A percentile compares a stretch with the other conserved stretches of the same genome.
Evolutionary conservation across 2,888 invertebrate species (phyloP).

Genomic region (Physocephala rufipes): DNA sequence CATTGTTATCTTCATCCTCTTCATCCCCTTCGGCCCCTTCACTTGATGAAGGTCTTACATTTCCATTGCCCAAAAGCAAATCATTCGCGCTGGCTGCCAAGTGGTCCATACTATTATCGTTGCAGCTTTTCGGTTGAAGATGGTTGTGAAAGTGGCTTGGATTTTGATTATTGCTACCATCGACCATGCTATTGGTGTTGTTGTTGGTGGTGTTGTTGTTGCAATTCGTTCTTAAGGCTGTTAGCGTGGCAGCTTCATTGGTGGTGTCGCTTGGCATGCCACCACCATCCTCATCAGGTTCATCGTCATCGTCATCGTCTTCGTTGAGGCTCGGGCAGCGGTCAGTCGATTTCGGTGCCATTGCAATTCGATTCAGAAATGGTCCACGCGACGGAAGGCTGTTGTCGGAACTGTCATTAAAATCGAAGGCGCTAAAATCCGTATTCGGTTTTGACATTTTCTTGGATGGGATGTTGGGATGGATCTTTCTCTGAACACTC

Average conservation of each 20-base stretch:
- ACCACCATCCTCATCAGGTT: conserved; percentile 38
- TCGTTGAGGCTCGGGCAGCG: conserved; percentile 39
- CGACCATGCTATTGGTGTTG: conserved; percentile 32
- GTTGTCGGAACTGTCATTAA: conserved; percentile 64
- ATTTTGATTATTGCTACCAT: too few relatives aligned
- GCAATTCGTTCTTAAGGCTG: background rate
- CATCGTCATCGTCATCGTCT: conserved; percentile 43
- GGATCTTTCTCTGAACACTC: too few relatives aligned
- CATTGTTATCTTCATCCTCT: conserved; percentile 31
- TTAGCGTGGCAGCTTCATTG: background rate
- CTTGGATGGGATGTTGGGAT: background rate
- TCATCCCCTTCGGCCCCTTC: conserved; percentile 39
- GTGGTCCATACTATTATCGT: conserved; percentile 23
- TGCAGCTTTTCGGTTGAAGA: conserved; percentile 33
- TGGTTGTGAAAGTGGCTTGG: conserved; percentile 38
- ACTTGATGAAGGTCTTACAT: conserved; percentile 35
- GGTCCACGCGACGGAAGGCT: conserved; percentile 61
- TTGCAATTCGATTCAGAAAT: conserved; percentile 58
- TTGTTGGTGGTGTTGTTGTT: conserved; percentile 24
- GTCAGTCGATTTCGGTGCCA: conserved; percentile 36
- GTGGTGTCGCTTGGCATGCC: conserved; percentile 40
- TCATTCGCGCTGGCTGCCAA: conserved; percentile 44
- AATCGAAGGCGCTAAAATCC: conserved; percentile 65
- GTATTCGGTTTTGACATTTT: conserved; percentile 56
- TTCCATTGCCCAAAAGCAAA: conserved; percentile 41